phyloP scores from a whole-genome alignment of 1,140 invertebrate species.

The Brachionus plicatilis region DNA sequence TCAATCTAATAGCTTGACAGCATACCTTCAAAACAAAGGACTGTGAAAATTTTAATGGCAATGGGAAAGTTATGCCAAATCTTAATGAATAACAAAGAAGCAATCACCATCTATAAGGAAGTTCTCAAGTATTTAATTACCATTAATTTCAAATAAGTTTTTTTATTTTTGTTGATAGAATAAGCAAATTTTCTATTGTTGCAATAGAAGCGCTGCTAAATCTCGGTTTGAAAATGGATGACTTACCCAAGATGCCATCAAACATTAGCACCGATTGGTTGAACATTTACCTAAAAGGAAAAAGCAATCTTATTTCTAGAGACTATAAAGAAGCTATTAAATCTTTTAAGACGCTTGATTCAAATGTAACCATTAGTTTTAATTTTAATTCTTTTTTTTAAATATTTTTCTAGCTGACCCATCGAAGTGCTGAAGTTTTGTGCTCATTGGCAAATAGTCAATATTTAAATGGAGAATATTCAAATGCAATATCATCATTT shows the following conservation, averaged over 20 bases:
- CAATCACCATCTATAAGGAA: slow-evolving; percentile 24
- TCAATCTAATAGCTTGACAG: slow-evolving; percentile 1
- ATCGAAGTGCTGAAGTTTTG: slow-evolving; percentile 12
- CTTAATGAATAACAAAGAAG: slow-evolving; percentile 32
- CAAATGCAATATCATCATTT: slow-evolving; percentile 14
- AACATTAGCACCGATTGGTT: slow-evolving; percentile 31
- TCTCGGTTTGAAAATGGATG: slow-evolving; percentile 25
- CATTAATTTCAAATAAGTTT: not conserved
- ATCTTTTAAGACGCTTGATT: slow-evolving; percentile 8
- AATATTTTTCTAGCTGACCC: not conserved
- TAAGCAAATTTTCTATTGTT: slow-evolving; percentile 30
- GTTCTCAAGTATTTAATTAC: slow-evolving; percentile 8
- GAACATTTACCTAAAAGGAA: slow-evolving; percentile 17
- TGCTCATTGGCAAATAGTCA: slow-evolving; percentile 26
- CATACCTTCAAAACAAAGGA: slow-evolving; percentile 36
- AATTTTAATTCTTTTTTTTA: not conserved
- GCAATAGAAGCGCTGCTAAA: slow-evolving; percentile 21
- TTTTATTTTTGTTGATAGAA: not conserved
- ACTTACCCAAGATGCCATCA: not conserved
- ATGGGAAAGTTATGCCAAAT: slow-evolving; percentile 27
- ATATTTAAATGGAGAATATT: slow-evolving; percentile 37
- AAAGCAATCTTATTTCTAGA: not conserved
- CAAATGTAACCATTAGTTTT: not conserved
- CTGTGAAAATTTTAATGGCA: not conserved
- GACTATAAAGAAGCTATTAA: slow-evolving; percentile 35